Evolutionary conservation across 2,113 vertebrate genomes (phyloP), one percentile per base, ranked within the genome.

Genomic region (Equus przewalskii): DNA sequence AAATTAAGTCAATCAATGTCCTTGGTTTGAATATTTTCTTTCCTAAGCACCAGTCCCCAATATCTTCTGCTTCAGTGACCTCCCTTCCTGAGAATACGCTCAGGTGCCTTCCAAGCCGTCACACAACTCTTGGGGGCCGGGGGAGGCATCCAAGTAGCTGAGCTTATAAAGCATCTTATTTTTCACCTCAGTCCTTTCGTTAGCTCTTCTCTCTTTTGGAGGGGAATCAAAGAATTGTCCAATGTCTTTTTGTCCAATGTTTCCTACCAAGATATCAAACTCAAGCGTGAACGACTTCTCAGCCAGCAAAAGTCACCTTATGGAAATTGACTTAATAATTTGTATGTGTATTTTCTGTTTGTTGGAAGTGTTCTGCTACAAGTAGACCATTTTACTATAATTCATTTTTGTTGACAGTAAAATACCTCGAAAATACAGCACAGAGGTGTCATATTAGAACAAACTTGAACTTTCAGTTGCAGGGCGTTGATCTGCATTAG

Each of bases 151-250:
- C 7, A 8, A 26, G 76, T 18, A 70, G 73, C 65, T 6, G 16
- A 86, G 33, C 3, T 22, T 51, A 6, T 16, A 6, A 3, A 10
- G 36, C 0, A 2, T 22, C n/a, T 6, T 4, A 1, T 6, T 36
- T 30, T 28, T 46, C 12, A 14, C 12, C 62, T 73, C 49, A 2
- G 12, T 2, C 30, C 72, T n/a, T 21, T 36, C 15, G 0, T 80
- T 28, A 13, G 56, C 6, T 6, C 44, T 33, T 4, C 2, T 13
- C 1, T 44, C 41, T 70, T n/a, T 24, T 14, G 26, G 30, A 15
- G 2, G 14, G 54, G 19, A 51, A 44, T 56, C 36, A 7, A 78
- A 67, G 51, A 72, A 41, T 2, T 1, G 3, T 22, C 82, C 41
- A 33, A 3, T 11, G 67, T 69, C 54, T 49, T 83, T 89, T 88